Evolutionary conservation across 1,140 invertebrate genomes (phyloP).

Genomic region (Platorchestia sp.): DNA sequence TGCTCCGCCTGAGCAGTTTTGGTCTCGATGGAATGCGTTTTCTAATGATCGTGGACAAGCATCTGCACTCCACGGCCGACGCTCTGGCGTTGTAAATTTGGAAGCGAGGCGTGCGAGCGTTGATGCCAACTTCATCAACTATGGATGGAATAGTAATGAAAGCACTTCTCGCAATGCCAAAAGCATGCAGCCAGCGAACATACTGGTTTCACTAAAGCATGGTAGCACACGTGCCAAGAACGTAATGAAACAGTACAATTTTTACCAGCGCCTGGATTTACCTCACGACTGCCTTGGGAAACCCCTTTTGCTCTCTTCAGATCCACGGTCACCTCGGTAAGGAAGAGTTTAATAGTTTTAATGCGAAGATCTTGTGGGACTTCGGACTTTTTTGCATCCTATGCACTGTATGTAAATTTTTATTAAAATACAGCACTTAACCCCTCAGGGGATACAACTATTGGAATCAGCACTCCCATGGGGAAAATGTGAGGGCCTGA

Average conservation of each 20-base stretch:
- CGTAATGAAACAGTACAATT: slow-evolving; percentile 27
- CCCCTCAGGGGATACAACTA: too few relatives aligned
- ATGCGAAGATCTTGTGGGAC: too few relatives aligned
- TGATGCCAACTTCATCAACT: not conserved
- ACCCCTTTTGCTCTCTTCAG: not conserved
- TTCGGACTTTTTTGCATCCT: too few relatives aligned
- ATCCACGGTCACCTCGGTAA: slow-evolving; percentile 11
- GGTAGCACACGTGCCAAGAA: not conserved
- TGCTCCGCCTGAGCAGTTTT: not conserved
- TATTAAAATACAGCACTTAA: not conserved
- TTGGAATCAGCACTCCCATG: too few relatives aligned
- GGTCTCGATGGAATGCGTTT: not conserved
- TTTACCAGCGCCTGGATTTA: slow-evolving; percentile 22
- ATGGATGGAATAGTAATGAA: not conserved
- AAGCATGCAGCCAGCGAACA: not conserved
- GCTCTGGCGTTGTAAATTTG: not conserved
- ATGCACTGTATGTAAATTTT: too few relatives aligned
- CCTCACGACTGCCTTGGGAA: not conserved
- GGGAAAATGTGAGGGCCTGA: too few relatives aligned
- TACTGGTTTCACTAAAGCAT: not conserved
- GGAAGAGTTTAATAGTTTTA: too few relatives aligned
- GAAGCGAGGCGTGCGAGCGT: not conserved
- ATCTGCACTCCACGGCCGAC: not conserved
- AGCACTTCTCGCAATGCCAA: not conserved
- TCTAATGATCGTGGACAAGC: not conserved